These are phyloP conservation scores for Trinorchestia longiramus DNA, from an alignment of 1,140 invertebrate genomes.

Conservation along the genomic window DNA sequence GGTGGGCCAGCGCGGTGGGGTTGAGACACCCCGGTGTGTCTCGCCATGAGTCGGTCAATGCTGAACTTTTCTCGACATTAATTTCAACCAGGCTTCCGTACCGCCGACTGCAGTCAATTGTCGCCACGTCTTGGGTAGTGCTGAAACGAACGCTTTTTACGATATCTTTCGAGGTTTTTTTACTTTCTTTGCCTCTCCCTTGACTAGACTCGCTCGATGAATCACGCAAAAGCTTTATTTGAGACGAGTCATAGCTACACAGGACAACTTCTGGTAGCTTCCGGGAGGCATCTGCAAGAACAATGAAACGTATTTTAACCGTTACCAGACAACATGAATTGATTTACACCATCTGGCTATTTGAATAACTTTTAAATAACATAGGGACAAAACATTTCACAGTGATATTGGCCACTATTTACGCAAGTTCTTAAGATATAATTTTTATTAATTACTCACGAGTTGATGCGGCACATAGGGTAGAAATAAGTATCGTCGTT, in stretches of 20 bases:
- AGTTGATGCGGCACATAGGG: no score
- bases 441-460: no score
- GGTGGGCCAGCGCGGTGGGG: background rate
- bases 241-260: conserved; percentile 44
- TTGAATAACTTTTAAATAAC: no score
- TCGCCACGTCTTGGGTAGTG: background rate
- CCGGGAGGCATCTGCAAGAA: background rate
- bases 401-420: no score
- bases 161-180: background rate
- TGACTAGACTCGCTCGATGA: conserved; percentile 35
- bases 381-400: no score
- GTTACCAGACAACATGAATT: background rate
- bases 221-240: conserved; percentile 1
- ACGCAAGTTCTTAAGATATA: no score
- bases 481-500: no score
- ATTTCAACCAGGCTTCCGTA: conserved; percentile 1
- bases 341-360: no score
- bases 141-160: background rate
- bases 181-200: background rate
- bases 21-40: background rate
- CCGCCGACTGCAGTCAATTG: background rate
- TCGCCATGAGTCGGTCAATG: background rate
- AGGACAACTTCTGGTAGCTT: conserved; percentile 37
- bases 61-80: conserved; percentile 1
- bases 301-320: background rate